Evolutionary conservation across 2,113 vertebrate species (phyloP).

Genomic region (Aspiorhynchus laticeps): DNA sequence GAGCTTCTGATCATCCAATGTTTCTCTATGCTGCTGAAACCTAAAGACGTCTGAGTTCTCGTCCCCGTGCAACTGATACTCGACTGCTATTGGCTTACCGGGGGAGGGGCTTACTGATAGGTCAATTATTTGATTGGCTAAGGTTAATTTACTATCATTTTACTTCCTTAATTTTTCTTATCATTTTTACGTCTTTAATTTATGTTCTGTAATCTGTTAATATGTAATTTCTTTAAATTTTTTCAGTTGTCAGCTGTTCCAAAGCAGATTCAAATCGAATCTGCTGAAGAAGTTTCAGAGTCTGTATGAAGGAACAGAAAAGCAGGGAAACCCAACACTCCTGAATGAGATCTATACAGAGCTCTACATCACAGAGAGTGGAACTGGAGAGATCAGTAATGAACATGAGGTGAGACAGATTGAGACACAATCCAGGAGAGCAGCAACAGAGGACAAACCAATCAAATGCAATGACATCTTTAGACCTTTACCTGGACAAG

Average conservation of each 20-base stretch:
- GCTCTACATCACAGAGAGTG: conserved; percentile 35
- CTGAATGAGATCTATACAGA: conserved; percentile 34
- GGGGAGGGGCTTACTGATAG: no score
- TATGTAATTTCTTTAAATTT: no score
- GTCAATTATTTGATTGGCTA: no score
- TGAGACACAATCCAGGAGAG: not conserved
- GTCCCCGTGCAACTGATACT: no score
- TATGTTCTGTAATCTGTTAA: not conserved
- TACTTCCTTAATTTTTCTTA: no score
- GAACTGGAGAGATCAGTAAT: not conserved
- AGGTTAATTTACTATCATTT: no score
- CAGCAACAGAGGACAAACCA: not conserved
- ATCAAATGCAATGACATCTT: not conserved
- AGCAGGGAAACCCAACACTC: conserved; percentile 9
- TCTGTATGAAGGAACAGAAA: not conserved
- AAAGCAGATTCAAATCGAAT: not conserved
- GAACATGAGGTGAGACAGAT: conserved; percentile 24
- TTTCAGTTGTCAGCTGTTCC: not conserved
- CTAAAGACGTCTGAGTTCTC: no score
- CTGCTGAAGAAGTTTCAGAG: not conserved
- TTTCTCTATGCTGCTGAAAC: no score
- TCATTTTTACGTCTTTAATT: not conserved
- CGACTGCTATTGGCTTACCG: no score
- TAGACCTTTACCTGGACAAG: conserved; percentile 7
- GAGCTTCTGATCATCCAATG: no score